Percentiles rank a stretch among this genome's conserved stretches.
Conservation (phyloP, 2,888 invertebrate genomes). For the Octonoba sinensis region DNA sequence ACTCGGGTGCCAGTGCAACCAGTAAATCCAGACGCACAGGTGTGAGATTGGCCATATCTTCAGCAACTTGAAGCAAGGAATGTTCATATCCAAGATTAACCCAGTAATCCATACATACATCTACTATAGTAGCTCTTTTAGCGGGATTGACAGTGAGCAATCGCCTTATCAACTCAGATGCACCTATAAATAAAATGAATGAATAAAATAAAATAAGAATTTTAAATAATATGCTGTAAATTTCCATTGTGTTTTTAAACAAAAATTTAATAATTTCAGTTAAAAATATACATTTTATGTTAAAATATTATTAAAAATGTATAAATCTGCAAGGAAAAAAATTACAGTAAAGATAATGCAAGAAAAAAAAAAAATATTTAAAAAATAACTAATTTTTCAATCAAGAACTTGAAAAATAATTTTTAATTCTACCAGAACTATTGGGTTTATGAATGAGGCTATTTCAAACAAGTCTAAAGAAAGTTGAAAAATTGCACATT, state of each 20-base stretch:
- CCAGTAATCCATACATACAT: conserved; percentile 98
- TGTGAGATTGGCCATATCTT: conserved; percentile 89
- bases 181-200: conserved; percentile 77
- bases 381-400: too few species aligned
- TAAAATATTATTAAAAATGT: too few species aligned
- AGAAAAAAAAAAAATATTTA: too few species aligned
- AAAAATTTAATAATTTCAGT: background rate
- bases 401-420: too few species aligned
- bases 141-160: conserved; percentile 94
- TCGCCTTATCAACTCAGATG: conserved; percentile 92
- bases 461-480: too few species aligned
- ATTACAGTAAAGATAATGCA: too few species aligned
- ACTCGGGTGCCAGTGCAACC: conserved; percentile 82
- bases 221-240: background rate
- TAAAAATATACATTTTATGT: too few species aligned
- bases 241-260: background rate
- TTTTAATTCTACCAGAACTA: too few species aligned
- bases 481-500: too few species aligned
- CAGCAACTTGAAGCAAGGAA: conserved; percentile 86
- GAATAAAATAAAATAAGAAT: background rate
- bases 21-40: conserved; percentile 89
- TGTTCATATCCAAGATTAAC: conserved; percentile 87
- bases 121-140: conserved; percentile 90
- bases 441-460: too few species aligned
- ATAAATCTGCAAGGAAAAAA: too few species aligned